Base-by-base conservation (phyloP, 2,888 invertebrate genomes). In the Cantharis rustica region DNA sequence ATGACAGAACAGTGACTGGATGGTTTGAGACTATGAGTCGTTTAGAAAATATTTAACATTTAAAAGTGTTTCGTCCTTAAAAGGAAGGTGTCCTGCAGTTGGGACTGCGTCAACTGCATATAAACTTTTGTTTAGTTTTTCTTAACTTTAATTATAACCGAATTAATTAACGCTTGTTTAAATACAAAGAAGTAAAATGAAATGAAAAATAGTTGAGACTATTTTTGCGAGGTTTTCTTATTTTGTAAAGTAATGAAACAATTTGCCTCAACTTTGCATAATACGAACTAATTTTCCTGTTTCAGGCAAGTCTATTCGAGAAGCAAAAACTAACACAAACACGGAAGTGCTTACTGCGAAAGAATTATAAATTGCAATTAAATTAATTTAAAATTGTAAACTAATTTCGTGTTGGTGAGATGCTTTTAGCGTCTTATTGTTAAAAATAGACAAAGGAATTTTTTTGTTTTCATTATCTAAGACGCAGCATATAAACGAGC, bases 401-500 rank as follows among this genome's bases (percentile, higher is more conserved):
- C 47, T 47, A 47, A 47, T n/a, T 47, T n/a, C 0, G 47, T 47
- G 47, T n/a, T 47, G 47, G 47, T 47, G 47, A 47, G 47, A 47
- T 47, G 47, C 47, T 47, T 47, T 47, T 47, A 47, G 47, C 47
- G 47, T n/a, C 47, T 47, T 47, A 47, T 47, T 47, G 47, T 47
- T 47, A 47, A 47, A 47, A 47, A 47, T 47, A 47, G 47, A 47
- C 47, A 47, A 47, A n/a, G 47, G 47, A 31, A 31, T 47, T 47
- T 47, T 31, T 47, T 47, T 47, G 47, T 47, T 47, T 47, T 47
- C n/a, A 47, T 47, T 47, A 47, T 47, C 47, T 47, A 75, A 72
- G 69, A 72, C 63, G 61, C 70, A 73, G 64, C 69, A 61, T 17
- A 70, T 69, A 72, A 76, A 76, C 31, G 69, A 27, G 23, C 47